Conservation (phyloP, 1,140 invertebrate species). For the Macrobrachium rosenbergii region DNA sequence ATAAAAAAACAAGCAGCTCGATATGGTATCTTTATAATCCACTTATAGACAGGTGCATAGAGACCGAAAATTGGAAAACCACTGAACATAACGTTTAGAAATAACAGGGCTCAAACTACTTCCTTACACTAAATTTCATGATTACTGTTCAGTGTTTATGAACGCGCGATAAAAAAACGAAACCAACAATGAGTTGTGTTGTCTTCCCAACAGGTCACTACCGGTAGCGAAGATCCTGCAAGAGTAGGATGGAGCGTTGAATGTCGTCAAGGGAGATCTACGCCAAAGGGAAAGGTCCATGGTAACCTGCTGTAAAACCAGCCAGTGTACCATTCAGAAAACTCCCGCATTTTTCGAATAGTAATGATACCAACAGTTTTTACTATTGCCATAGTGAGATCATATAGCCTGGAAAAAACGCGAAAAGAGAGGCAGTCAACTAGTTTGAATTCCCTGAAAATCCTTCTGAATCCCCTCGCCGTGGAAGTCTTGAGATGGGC, state of each 20-base stretch:
- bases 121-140: no score
- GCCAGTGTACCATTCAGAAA: not conserved
- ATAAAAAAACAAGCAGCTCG: no score
- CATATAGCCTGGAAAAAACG: not conserved
- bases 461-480: conserved; percentile 25
- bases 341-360: not conserved
- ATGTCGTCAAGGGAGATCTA: conserved; percentile 69
- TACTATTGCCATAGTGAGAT: not conserved
- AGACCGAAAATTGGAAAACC: no score
- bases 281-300: conserved; percentile 73
- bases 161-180: not conserved
- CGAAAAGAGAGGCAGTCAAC: conserved; percentile 40
- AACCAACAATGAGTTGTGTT: not conserved
- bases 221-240: conserved; percentile 51
- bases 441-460: conserved; percentile 41
- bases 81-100: no score
- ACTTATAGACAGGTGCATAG: no score
- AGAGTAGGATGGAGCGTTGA: conserved; percentile 61
- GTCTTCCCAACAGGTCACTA: conserved; percentile 20
- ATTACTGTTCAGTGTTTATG: no score
- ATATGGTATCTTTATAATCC: no score
- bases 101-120: no score
- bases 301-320: conserved; percentile 70
- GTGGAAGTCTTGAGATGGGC: conserved; percentile 49
- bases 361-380: conserved; percentile 30